Percentiles rank a stretch among this genome's conserved stretches.
Conservation (phyloP, 2,797 vertebrate genomes). For the Crenichthys baileyi region DNA sequence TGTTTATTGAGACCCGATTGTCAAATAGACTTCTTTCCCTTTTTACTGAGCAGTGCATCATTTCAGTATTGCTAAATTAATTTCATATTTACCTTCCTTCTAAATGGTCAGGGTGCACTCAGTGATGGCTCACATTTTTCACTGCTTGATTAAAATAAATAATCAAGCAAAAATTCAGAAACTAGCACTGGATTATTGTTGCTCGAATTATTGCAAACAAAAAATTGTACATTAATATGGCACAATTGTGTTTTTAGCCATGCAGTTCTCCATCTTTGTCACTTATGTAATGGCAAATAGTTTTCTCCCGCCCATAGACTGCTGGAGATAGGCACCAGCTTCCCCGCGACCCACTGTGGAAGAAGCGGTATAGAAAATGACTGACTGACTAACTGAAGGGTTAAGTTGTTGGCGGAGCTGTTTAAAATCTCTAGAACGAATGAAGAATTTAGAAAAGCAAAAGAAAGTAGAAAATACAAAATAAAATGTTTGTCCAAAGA, state of each 20-base stretch:
- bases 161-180: background rate
- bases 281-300: background rate
- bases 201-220: background rate
- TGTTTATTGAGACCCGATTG: background rate
- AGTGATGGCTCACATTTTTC: slow-evolving; percentile 12
- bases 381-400: too few relatives aligned
- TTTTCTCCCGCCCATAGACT: too few relatives aligned
- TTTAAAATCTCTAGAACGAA: background rate
- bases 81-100: slow-evolving; percentile 63
- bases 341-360: too few relatives aligned
- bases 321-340: too few relatives aligned
- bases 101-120: slow-evolving; percentile 66
- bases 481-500: background rate
- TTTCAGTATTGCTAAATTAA: slow-evolving; percentile 27
- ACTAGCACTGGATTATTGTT: background rate
- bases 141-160: background rate
- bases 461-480: background rate
- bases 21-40: background rate
- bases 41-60: background rate
- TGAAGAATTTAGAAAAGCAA: background rate
- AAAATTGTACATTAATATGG: background rate
- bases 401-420: background rate
- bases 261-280: background rate
- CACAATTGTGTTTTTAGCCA: background rate
- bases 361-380: too few relatives aligned